Conservation (phyloP, 2,113 vertebrate genomes). For the Hippoglossus stenolepis region DNA sequence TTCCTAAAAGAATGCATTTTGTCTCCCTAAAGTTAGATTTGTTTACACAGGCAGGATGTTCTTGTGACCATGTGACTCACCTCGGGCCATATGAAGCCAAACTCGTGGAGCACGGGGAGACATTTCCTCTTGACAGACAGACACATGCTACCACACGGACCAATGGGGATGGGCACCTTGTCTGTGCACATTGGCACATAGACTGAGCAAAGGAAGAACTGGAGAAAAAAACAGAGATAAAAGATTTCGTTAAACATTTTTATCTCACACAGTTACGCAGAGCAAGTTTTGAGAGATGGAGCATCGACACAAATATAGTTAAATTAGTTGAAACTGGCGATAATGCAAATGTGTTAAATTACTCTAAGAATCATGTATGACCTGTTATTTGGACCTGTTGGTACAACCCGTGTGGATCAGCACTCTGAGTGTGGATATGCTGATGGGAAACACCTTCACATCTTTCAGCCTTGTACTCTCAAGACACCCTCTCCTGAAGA, state of each 20-base stretch:
- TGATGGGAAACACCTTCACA: too few relatives aligned
- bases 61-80: slow-evolving; percentile 54
- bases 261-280: neutral
- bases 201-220: slow-evolving; percentile 99
- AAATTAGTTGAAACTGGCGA: too few relatives aligned
- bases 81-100: slow-evolving; percentile 97
- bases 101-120: slow-evolving; percentile 94
- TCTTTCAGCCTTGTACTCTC: too few relatives aligned
- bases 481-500: too few relatives aligned
- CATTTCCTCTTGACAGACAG: slow-evolving; percentile 95
- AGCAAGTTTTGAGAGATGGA: too few relatives aligned
- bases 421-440: too few relatives aligned
- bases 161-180: slow-evolving; percentile 98
- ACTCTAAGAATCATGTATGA: too few relatives aligned
- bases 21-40: neutral
- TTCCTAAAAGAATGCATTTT: neutral
- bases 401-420: too few relatives aligned
- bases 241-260: neutral
- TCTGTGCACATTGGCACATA: slow-evolving; percentile 99
- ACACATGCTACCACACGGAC: slow-evolving; percentile 98
- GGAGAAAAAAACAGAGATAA: neutral
- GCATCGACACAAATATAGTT: too few relatives aligned
- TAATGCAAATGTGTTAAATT: too few relatives aligned
- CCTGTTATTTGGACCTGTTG: too few relatives aligned
- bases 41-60: neutral